A percentile compares a stretch with the other conserved stretches of the same genome.
Conservation (phyloP, 2,113 vertebrate species). For the Galemys pyrenaicus region DNA sequence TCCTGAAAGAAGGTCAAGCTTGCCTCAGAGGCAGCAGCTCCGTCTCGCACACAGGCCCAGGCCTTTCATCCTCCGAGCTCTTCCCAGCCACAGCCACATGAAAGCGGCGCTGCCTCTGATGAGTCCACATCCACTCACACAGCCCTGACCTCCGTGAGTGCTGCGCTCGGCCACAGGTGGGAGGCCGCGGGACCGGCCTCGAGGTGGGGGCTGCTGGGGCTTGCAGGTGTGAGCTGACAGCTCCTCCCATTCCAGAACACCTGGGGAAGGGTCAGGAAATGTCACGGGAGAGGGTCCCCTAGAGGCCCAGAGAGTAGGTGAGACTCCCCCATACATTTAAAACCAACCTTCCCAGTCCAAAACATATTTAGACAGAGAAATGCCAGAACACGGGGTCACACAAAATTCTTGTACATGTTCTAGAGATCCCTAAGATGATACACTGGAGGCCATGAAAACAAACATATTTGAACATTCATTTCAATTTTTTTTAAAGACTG, state of each 20-base stretch:
- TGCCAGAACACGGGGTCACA: background rate
- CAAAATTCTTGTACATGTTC: background rate
- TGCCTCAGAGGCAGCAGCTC: rapidly evolving
- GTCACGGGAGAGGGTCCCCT: background rate
- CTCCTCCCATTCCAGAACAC: background rate
- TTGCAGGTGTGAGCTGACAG: background rate
- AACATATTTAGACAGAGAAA: background rate
- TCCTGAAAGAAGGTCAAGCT: background rate
- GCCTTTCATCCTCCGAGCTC: background rate
- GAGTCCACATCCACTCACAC: background rate
- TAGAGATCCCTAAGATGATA: background rate
- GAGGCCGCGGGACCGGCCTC: too few species aligned
- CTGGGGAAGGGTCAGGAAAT: background rate
- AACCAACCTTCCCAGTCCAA: background rate
- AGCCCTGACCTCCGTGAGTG: background rate
- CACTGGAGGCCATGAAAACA: too few species aligned
- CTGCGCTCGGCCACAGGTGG: background rate
- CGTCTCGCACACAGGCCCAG: background rate
- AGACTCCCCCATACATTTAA: background rate
- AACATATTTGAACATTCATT: background rate
- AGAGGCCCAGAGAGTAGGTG: background rate
- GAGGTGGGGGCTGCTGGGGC: too few species aligned
- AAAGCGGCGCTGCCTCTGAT: background rate
- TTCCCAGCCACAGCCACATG: background rate
- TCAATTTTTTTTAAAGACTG: too few species aligned